A percentile compares a stretch with the other conserved stretches of the same genome.
Conservation (phyloP, 2,888 invertebrate species). For the Tenodera sinensis region DNA sequence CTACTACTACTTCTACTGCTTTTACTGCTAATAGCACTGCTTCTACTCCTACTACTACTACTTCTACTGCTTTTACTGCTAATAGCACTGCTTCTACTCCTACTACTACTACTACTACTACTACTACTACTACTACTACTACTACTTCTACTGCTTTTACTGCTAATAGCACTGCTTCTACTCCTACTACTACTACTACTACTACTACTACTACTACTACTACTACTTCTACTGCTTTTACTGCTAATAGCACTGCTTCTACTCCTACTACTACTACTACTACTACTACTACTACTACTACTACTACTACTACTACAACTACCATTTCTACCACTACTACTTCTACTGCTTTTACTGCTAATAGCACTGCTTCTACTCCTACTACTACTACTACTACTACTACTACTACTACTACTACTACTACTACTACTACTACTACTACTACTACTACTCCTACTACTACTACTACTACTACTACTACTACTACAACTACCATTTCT, state of each 20-base stretch:
- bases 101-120: not conserved
- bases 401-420: not conserved
- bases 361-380: not conserved
- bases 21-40: too few relatives aligned
- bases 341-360: not conserved
- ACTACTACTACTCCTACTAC: not conserved
- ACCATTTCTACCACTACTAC: not conserved
- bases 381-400: not conserved
- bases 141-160: too few relatives aligned
- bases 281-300: not conserved
- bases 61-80: too few relatives aligned
- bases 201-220: too few relatives aligned
- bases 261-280: too few relatives aligned
- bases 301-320: not conserved
- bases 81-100: too few relatives aligned
- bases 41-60: too few relatives aligned
- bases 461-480: not conserved
- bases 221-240: too few relatives aligned
- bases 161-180: too few relatives aligned
- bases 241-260: too few relatives aligned
- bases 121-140: not conserved
- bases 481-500: not conserved
- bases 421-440: not conserved
- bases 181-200: too few relatives aligned
- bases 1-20: too few relatives aligned